Percentiles rank a stretch among this genome's conserved stretches.
Evolutionary conservation across 2,797 vertebrate genomes (phyloP).

Genomic region (Microcaecilia unicolor): DNA sequence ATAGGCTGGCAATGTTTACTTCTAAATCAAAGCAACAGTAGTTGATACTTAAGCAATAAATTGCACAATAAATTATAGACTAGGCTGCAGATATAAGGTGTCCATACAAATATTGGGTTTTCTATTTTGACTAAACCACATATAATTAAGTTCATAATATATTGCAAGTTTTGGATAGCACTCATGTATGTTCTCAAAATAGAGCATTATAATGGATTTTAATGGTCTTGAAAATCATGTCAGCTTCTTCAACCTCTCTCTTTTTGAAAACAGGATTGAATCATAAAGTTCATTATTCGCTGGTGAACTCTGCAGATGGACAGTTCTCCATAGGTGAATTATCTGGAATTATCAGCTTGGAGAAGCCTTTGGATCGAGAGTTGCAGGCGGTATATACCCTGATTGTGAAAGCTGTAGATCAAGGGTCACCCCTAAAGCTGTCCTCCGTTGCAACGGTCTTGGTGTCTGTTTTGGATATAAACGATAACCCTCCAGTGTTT

Average conservation of each 20-base stretch:
- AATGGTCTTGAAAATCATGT: neutral
- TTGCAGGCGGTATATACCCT: conserved; percentile 70
- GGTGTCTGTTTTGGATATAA: conserved; percentile 89
- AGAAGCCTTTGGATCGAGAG: conserved; percentile 81
- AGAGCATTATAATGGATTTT: no score
- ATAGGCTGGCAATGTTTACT: no score
- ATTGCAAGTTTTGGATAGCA: neutral
- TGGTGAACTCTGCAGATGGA: conserved; percentile 74
- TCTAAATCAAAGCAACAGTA: no score
- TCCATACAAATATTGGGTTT: no score
- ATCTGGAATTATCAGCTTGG: conserved; percentile 76
- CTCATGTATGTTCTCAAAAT: neutral
- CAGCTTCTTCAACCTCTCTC: neutral
- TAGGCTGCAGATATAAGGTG: no score
- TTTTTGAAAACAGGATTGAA: conserved; percentile 67
- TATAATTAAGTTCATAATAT: no score
- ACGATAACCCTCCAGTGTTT: conserved; percentile 93
- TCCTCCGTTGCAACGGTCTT: conserved; percentile 65
- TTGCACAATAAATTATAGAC: no score
- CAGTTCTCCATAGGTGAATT: conserved; percentile 82
- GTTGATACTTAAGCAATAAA: no score
- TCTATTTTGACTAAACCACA: no score
- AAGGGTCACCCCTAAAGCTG: conserved; percentile 70
- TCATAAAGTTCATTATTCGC: conserved; percentile 71
- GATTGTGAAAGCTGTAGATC: conserved; percentile 72